phyloP scores from a whole-genome alignment of 2,888 invertebrate genomes.

The Ethmia dodecea region DNA sequence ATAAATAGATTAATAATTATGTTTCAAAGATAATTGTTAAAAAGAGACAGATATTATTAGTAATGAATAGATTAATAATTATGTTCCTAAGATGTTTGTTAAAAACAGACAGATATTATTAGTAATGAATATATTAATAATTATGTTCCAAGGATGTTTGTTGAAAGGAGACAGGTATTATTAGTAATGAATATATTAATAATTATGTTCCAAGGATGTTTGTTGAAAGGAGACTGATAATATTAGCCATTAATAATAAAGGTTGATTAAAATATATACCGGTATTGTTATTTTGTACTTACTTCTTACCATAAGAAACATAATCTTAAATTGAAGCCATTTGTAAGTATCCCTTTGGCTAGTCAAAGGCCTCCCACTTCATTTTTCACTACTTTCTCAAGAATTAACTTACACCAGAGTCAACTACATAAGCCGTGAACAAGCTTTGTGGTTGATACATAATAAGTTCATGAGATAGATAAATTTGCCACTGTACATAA shows the following conservation, averaged over 20 bases:
- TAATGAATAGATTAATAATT: not conserved
- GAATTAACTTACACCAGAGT: not conserved
- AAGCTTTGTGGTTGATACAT: not conserved
- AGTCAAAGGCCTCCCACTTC: not conserved
- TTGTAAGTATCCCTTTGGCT: not conserved
- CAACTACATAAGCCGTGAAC: not conserved
- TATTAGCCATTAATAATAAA: not conserved
- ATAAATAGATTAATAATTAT: not conserved
- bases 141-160: not conserved
- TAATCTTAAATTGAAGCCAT: not conserved
- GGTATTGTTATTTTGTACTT: not conserved
- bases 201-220: not conserved
- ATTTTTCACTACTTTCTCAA: not conserved
- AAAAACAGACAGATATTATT: not conserved
- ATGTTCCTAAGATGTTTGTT: not conserved
- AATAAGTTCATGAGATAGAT: not conserved
- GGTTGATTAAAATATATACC: not conserved
- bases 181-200: not conserved
- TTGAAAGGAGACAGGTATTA: not conserved
- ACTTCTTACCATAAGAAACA: not conserved
- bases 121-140: not conserved
- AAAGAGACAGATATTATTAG: not conserved
- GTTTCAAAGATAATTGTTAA: not conserved
- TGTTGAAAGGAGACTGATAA: not conserved
- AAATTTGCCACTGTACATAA: too few species aligned